Evolutionary conservation across 2,113 vertebrate genomes (phyloP), one percentile per base, ranked within the genome.

Genomic region (Phodopus roborovskii): DNA sequence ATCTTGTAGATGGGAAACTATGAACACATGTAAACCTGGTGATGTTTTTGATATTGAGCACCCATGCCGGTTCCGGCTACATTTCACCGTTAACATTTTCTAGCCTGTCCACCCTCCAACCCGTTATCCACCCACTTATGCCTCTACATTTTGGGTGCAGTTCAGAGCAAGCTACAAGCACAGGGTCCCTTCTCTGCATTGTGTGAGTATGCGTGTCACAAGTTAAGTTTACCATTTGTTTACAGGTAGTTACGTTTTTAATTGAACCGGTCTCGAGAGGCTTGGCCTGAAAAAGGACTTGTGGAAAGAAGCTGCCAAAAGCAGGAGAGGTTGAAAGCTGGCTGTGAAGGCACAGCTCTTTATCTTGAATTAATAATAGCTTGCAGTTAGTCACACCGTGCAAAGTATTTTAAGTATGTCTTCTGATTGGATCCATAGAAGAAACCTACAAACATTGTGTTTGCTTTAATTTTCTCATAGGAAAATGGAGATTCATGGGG

Each of bases 341-440:
- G 53, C 86, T 3, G 5, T 12, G 56, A 88, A 92, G 45, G 26
- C 74, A 28, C 5, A 15, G 17, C 56, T 94, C 48, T 90, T 86
- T 64, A 92, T 78, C 74, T 75, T 91, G 87, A 22, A 77, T 91
- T 73, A 87, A 71, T 88, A 88, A 91, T 82, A 78, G 87, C 42
- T 91, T 78, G 85, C 53, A 68, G 0, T 77, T 60, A 74, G 64
- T 93, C 28, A 60, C 12, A 70, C 36, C 56, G 6, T 33, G 28
- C 22, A 58, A 81, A 91, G 13, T 7, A 70, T 88, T 88, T 84
- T 33, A 94, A 56, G 26, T 81, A 48, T 86, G 85, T 26, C 28
- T 39, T 79, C 91, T 68, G 19, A 94, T 83, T 74, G 62, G 45
- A 33, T 83, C 33, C 50, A 71, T 62, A 45, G 3, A 89, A 42